Evolutionary conservation across 2,888 invertebrate genomes (phyloP), one percentile per base, ranked within the genome.

Genomic region (Trissolcus brochymenae): DNA sequence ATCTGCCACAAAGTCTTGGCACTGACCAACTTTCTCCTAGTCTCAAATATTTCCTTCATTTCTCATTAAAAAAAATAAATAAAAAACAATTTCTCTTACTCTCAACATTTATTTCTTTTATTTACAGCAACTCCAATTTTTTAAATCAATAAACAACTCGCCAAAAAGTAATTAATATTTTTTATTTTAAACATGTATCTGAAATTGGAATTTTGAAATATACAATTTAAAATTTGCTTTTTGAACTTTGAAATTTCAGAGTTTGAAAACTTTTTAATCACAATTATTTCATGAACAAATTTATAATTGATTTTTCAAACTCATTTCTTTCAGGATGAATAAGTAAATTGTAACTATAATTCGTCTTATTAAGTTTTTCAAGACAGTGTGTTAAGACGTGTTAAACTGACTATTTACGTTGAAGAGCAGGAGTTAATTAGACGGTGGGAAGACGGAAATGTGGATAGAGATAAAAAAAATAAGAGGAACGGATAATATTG

Each of bases 1-100:
- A 62, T 61, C 61, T 61, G 57, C 57, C 71, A 54, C 61, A 17
- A 35, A 76, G 56, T 40, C 60, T 41, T 57, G 54, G 57, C 49
- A 71, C 43, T 71, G 76, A 67, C 76, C 68, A 75, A 75, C 53
- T 64, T 68, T 75, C 62, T 16, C 35, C 11, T 35, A 35, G 9
- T 46, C 17, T 51, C 62, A 17, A 74, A 67, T 61, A 67, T 67
- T 17, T 55, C 46, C 46, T 9, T 35, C 11, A 11, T 35, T 35
- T 6, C n/a, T n/a, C 11, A 35, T 35, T 6, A 7, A 35, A 35
- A 35, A 11, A n/a, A 2, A 7, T 16, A 46, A 46, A 46, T 1
- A 2, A 4, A 46, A 46, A 46, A 46, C 14, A 46, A 1, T 46
- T 55, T 41, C 56, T 65, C 60, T 43, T 43, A 35, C 60, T 66